Evolutionary conservation across 2,113 vertebrate species (phyloP).

Genomic region (Gorilla gorilla): DNA sequence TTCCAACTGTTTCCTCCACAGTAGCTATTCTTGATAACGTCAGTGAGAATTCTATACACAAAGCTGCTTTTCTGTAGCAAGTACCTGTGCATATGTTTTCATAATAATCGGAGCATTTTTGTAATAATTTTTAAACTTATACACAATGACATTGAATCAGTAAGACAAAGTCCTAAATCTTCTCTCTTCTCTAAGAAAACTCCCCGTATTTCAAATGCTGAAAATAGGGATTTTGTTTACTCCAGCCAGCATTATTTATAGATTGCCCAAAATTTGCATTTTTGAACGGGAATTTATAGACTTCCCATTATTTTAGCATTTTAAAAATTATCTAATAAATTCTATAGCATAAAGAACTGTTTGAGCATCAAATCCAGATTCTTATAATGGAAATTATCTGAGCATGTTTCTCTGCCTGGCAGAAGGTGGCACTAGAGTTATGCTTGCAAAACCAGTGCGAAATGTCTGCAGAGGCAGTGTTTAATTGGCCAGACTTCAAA

Average conservation of each 20-base stretch:
- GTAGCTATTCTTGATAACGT: background rate
- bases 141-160: background rate
- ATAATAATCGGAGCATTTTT: background rate
- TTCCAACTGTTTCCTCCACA: background rate
- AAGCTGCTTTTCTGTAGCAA: background rate
- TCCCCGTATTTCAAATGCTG: background rate
- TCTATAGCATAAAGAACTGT: background rate
- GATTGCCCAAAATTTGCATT: background rate
- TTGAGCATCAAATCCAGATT: background rate
- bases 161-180: background rate
- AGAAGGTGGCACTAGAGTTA: conserved; percentile 76
- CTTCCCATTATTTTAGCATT: background rate
- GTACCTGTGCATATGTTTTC: background rate
- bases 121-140: background rate
- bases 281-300: background rate
- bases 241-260: background rate
- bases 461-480: background rate
- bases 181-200: conserved; percentile 25
- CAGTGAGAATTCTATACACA: background rate
- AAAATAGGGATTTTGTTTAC: background rate
- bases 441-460: background rate
- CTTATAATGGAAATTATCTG: background rate
- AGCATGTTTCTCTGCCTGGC: conserved; percentile 43
- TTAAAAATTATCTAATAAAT: background rate
- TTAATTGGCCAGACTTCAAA: conserved; percentile 16